These are phyloP conservation scores for Paraescarpia echinospica DNA, from an alignment of 1,140 invertebrate species.

Conservation along the genomic window DNA sequence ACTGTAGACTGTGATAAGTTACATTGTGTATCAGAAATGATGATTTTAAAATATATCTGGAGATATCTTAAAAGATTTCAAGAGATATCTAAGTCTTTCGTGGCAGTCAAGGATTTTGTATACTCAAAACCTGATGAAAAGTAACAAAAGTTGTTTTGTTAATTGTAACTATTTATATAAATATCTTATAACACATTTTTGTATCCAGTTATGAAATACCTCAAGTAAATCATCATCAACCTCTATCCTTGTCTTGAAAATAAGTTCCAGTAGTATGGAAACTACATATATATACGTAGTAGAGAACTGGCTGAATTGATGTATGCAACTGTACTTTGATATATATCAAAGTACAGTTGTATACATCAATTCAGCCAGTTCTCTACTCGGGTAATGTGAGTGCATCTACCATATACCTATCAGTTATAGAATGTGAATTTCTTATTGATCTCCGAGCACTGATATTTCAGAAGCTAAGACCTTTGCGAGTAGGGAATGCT, in stretches of 20 bases:
- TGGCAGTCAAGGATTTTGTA: too few relatives aligned
- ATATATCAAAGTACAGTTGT: neutral
- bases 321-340: too few relatives aligned
- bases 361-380: neutral
- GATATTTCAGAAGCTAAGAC: neutral
- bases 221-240: neutral
- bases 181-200: neutral
- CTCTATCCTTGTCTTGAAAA: neutral
- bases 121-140: too few relatives aligned
- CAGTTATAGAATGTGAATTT: neutral
- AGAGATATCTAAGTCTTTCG: too few relatives aligned
- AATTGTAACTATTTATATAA: neutral
- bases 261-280: neutral
- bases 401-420: neutral
- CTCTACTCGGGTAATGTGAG: neutral
- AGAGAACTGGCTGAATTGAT: too few relatives aligned
- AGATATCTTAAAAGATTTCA: too few relatives aligned
- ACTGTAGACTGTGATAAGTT: too few relatives aligned
- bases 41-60: too few relatives aligned
- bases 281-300: too few relatives aligned
- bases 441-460: neutral
- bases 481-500: neutral
- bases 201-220: neutral
- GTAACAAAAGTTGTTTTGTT: too few relatives aligned
- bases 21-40: too few relatives aligned